phyloP scores from a whole-genome alignment of 2,888 invertebrate species.

The Polyommatus icarus region DNA sequence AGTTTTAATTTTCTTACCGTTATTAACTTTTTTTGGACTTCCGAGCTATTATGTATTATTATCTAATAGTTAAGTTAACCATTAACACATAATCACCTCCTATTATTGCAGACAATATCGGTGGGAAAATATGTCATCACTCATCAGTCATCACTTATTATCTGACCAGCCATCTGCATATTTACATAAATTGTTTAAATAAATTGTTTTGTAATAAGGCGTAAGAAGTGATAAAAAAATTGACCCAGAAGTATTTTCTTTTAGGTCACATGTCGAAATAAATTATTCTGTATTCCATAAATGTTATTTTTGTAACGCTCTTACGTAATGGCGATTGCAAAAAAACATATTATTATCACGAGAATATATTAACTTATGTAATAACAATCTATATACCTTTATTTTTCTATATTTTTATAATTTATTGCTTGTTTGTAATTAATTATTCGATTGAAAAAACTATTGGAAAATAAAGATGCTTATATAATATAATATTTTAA shows the following conservation, averaged over 20 bases:
- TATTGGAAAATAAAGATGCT: background rate
- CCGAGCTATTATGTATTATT: background rate
- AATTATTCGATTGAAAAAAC: background rate
- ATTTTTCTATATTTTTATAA: background rate
- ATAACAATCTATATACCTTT: background rate
- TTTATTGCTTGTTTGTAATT: background rate
- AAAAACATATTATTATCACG: background rate
- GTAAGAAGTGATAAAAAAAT: slow-evolving; percentile 23
- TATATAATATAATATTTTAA: background rate
- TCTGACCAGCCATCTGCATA: background rate
- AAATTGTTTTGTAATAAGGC: background rate
- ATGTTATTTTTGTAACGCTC: slow-evolving; percentile 27
- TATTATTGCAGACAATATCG: background rate
- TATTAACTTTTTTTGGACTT: background rate
- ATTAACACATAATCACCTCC: background rate
- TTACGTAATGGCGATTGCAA: slow-evolving; percentile 16
- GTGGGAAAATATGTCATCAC: background rate
- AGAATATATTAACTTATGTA: background rate
- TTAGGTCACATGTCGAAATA: slow-evolving; percentile 27
- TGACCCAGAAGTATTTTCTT: slow-evolving; percentile 19
- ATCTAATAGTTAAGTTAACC: background rate
- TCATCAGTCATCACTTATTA: background rate
- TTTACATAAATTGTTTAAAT: background rate
- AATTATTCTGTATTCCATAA: slow-evolving; percentile 16
- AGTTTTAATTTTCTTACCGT: background rate